Evolutionary conservation across 2,888 invertebrate genomes (phyloP), one percentile per base, ranked within the genome.

Genomic region (Portevinia maculata): DNA sequence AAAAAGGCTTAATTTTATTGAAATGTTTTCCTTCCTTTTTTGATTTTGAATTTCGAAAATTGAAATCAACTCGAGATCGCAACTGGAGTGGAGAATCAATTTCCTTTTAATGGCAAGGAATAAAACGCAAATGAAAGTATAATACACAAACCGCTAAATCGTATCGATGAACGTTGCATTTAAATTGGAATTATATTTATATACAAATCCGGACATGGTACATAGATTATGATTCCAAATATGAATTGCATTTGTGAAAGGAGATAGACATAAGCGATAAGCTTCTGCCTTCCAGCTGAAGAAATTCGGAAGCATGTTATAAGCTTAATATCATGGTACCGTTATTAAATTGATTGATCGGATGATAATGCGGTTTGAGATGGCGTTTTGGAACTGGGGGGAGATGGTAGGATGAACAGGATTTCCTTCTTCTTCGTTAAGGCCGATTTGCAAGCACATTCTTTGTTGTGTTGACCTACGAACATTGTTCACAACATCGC

Each of bases 81-180:
- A 71, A 71, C 52, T 78, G 48, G 41, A 71, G 71, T 71, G 71
- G 71, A 78, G 59, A 78, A 78, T 65, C 71, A 78, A 78, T 71
- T 78, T 59, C 37, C 28, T 52, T 9, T 39, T 19, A 53, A 1
- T 67, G 50, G 50, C n/a, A 17, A 28, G n/a, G 39, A 19, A 64
- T 44, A 28, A 30, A 59, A 19, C 5, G 17, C 19, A 24, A 17
- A 13, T n/a, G 57, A 11, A 34, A n/a, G 9, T 9, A 34, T 11
- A 34, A 34, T 3, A 24, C 24, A 24, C 13, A 39, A 59, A 41
- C 28, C 28, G 60, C 30, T 6, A 39, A 24, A 24, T 39, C 32
- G 32, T 19, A 6, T 21, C 44, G 32, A 60, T 21, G 19, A 34
- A 32, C 19, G 30, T 32, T 7, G 32, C 19, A 19, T 44, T 44